Base-by-base conservation (phyloP, 1,140 invertebrate genomes). In the Drosophila baimaii region DNA sequence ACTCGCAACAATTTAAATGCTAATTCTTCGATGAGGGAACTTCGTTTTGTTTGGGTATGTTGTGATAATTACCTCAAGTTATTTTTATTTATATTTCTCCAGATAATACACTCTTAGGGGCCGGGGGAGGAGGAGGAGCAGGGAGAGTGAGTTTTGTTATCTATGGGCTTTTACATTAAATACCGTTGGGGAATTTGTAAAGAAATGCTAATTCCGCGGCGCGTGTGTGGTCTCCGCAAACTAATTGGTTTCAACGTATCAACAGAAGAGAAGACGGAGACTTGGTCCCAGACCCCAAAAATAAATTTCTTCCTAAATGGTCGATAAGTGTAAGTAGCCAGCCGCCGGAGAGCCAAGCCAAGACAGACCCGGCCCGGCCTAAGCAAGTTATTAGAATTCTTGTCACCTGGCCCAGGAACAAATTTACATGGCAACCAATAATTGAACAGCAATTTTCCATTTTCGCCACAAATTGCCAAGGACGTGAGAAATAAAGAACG, bases 361-460 rank as follows among this genome's bases (percentile, higher is more conserved):
- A 25, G 23, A 5, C 49, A 21, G 8, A 29, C 2, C 17, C 12
- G 51, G 52, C 43, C 49, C 13, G 17, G 39, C 33, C 78, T 77
- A 70, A 89, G 73, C 77, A 89, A 89, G 84, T 78, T 89, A 89
- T 89, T 89, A 81, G 74, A 76, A 89, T 89, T 89, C 84, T 89
- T 89, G 84, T 84, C 84, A 89, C 80, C 80, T 77, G 70, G 80
- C 23, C 54, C 25, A 52, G 27, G 56, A 73, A 73, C 69, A 86
- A 86, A 86, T 76, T 86, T 86, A 86, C 82, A 88, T 79, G 82
- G 56, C 73, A 56, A 83, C 82, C 88, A 89, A 78, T 89, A 89
- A 89, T 89, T 84, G 84, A 89, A 89, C 84, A 89, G 63, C 85
- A 89, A 89, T 89, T 89, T 89, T 89, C 84, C 84, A 89, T 89